These are phyloP conservation scores for Ormyrus labotus DNA, from an alignment of 2,888 invertebrate genomes.

Conservation along the genomic window DNA sequence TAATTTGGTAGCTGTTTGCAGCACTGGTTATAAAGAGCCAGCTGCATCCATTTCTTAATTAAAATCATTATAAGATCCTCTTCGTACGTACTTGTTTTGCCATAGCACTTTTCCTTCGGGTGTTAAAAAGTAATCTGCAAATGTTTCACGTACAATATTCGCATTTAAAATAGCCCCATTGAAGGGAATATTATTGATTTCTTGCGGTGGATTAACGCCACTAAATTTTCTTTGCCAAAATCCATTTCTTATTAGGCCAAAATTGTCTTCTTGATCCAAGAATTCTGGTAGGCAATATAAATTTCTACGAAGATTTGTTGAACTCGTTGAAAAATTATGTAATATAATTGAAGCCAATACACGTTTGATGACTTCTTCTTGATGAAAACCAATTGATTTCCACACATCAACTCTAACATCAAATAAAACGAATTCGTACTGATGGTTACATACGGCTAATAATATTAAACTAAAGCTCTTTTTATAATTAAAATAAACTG, in stretches of 20 bases:
- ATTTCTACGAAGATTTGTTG: not conserved
- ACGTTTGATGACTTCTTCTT: conserved; percentile 40
- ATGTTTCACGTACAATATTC: too few relatives aligned
- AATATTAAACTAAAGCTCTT: conserved; percentile 57
- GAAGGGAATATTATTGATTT: too few relatives aligned
- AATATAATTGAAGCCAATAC: conserved; percentile 39
- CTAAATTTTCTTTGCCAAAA: not conserved
- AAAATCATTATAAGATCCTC: not conserved
- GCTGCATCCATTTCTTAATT: too few relatives aligned
- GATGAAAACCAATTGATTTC: conserved; percentile 38
- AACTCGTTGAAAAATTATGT: conserved; percentile 47
- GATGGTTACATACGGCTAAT: conserved; percentile 57
- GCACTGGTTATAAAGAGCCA: too few relatives aligned
- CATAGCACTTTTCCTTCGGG: not conserved
- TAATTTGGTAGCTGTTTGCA: too few relatives aligned
- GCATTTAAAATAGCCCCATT: too few relatives aligned
- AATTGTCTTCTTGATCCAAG: not conserved
- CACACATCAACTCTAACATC: conserved; percentile 56
- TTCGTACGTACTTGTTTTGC: not conserved
- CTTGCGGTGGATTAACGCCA: not conserved
- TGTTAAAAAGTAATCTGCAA: conserved; percentile 20
- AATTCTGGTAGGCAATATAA: not conserved
- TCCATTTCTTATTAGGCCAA: too few relatives aligned
- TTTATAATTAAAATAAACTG: conserved; percentile 59
- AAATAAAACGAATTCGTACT: conserved; percentile 51